Percentiles rank a stretch among this genome's conserved stretches.
phyloP scores from a whole-genome alignment of 2,113 vertebrate genomes.

The Sinocyclocheilus anshuiensis region DNA sequence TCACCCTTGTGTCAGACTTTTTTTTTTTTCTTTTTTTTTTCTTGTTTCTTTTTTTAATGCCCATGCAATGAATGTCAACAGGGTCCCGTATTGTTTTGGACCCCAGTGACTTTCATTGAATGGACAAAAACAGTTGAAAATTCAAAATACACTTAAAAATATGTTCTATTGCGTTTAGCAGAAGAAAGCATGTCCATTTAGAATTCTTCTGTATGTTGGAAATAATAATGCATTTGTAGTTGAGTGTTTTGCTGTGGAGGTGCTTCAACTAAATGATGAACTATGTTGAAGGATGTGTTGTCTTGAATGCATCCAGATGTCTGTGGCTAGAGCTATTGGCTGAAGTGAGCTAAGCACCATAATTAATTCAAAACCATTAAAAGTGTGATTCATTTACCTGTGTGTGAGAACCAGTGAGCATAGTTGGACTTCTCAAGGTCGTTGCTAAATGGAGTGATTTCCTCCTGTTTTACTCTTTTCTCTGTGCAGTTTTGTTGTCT shows the following conservation, averaged over 20 bases:
- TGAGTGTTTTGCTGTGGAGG: slow-evolving; percentile 57
- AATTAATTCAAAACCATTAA: slow-evolving; percentile 36
- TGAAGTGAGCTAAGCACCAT: slow-evolving; percentile 24
- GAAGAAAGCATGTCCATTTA: neutral
- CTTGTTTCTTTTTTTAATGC: too few relatives aligned
- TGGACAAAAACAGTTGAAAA: neutral
- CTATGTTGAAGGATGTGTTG: slow-evolving; percentile 72
- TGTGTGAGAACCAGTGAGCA: neutral
- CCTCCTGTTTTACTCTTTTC: neutral
- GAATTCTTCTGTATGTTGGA: neutral
- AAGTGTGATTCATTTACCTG: slow-evolving; percentile 28
- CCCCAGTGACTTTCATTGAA: neutral
- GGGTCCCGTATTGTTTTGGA: too few relatives aligned
- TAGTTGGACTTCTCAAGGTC: slow-evolving; percentile 17
- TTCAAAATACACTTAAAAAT: too few relatives aligned
- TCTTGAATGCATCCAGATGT: slow-evolving; percentile 79
- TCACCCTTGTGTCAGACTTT: too few relatives aligned
- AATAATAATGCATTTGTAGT: neutral
- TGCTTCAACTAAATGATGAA: slow-evolving; percentile 66
- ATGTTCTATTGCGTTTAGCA: too few relatives aligned
- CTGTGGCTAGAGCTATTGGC: slow-evolving; percentile 53
- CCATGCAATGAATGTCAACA: too few relatives aligned
- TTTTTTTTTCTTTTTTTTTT: too few relatives aligned
- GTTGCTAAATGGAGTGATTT: neutral
- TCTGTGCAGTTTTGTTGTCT: neutral